Base-by-base conservation (phyloP, 1,140 invertebrate species). In the Rhynchophorus ferrugineus region DNA sequence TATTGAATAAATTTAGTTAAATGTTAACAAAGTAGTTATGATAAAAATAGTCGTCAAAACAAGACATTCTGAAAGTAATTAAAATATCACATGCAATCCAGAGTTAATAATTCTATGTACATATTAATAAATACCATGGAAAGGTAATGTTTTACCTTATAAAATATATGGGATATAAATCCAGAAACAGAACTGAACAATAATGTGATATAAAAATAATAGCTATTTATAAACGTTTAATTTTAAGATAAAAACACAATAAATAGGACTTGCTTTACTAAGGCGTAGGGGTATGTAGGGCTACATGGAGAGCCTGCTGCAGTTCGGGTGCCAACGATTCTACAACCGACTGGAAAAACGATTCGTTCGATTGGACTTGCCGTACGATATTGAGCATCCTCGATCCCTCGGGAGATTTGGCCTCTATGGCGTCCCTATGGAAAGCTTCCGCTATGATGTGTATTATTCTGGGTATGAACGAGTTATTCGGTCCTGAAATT, bases 361-460 rank as follows among this genome's bases (percentile, higher is more conserved):
- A 80, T 39, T 80, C 80, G 70, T 91, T 91, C 39, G 73, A 78
- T 78, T 90, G 83, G 64, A 91, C 81, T 71, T 89, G 85, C 64
- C 81, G 77, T 49, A 87, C 78, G 45, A 91, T 85, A 54, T 82
- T 80, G 37, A 85, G 65, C 68, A 90, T 79, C 62, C 85, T 72
- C 45, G 75, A 69, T 57, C 78, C 77, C 21, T 84, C 77, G 34
- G 74, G 72, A 60, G 81, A 78, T 16, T 83, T 78, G 9, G 76
- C 69, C 29, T 84, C 78, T 24, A 98, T 75, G 14, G 87, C 90
- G 63, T 91, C 87, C 64, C 81, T 81, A 46, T 76, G 74, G 67
- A 98, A 85, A 1, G 90, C 87, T 69, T 96, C 91, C 0, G 90
- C 89, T 56, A 98, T 87, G 51, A 95, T 86, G 47, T 81, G 79